Conservation (phyloP, 2,113 vertebrate genomes). For the Mormoops blainvillei region DNA sequence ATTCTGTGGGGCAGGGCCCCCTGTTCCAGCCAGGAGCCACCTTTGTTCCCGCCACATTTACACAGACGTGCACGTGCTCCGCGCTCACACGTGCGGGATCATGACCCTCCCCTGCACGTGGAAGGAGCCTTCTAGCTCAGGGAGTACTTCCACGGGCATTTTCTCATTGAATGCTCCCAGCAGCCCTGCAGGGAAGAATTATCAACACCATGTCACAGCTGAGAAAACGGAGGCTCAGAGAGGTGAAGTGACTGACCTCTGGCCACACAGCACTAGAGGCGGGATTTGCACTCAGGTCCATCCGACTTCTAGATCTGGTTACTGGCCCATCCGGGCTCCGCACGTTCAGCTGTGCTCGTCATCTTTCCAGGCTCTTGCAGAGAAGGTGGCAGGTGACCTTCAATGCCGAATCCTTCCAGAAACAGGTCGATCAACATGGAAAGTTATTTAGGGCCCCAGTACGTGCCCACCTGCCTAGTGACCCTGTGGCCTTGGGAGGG, state of each 20-base stretch:
- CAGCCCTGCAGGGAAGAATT: neutral
- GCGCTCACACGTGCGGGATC: fast-evolving
- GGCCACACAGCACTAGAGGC: neutral
- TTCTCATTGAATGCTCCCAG: neutral
- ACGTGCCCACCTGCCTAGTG: neutral
- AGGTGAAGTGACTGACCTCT: neutral
- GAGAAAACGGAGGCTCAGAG: neutral
- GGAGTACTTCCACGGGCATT: fast-evolving
- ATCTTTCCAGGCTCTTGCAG: neutral
- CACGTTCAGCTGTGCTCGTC: neutral
- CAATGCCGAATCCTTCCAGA: neutral
- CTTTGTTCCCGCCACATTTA: fast-evolving
- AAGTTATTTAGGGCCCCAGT: neutral
- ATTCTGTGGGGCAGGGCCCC: neutral
- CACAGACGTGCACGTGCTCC: fast-evolving
- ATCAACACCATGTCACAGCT: neutral
- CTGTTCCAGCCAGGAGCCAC: neutral
- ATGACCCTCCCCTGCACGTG: fast-evolving
- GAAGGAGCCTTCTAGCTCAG: neutral
- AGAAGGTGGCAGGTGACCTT: neutral
- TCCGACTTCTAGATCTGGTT: neutral
- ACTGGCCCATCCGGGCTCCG: neutral
- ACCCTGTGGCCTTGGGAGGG: neutral
- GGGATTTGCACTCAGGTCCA: neutral
- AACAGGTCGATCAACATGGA: neutral